Evolutionary conservation across 2,888 invertebrate genomes (phyloP), one percentile per base, ranked within the genome.

Genomic region (Griposia aprilina): DNA sequence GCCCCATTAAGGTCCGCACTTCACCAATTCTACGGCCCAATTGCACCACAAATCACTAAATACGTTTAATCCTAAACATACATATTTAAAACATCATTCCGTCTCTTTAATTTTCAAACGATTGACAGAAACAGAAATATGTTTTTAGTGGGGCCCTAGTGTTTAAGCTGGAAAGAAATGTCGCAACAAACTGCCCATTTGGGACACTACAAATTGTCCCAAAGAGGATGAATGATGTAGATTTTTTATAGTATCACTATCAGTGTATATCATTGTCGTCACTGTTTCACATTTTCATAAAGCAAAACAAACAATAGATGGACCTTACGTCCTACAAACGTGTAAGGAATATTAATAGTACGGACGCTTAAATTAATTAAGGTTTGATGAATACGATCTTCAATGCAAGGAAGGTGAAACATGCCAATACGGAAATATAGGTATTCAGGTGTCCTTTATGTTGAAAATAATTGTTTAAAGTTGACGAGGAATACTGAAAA

Each of bases 221-320:
- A 62, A 62, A 45, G 20, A 23, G 8, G 13, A 76, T 36, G 26
- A n/a, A 4, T 63, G 55, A 72, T 72, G 71, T 57, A 78, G 41
- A 57, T 45, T 73, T 57, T 71, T 59, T 59, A 20, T 13, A 65
- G 10, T 62, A 3, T 1, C 30, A n/a, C 0, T 65, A 15, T 36
- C n/a, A 79, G 69, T 76, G 68, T 52, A 30, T 26, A 30, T 72
- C 23, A 65, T 59, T 79, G 79, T 52, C 71, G 57, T 68, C 55
- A 77, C 48, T 59, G 50, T 30, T 36, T 36, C 50, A 74, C 70
- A 74, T 57, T 75, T 75, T 73, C 55, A 75, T 59, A 78, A 67
- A 84, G 48, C 65, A 73, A 84, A 81, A 81, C 80, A 71, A 81
- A 83, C 84, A 82, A 79, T 82, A 36, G 75, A 30, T 79, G 78